A percentile compares a stretch with the other conserved stretches of the same genome.
These are phyloP conservation scores for Rhineura floridana DNA, from an alignment of 2,113 vertebrate species.

Conservation along the genomic window DNA sequence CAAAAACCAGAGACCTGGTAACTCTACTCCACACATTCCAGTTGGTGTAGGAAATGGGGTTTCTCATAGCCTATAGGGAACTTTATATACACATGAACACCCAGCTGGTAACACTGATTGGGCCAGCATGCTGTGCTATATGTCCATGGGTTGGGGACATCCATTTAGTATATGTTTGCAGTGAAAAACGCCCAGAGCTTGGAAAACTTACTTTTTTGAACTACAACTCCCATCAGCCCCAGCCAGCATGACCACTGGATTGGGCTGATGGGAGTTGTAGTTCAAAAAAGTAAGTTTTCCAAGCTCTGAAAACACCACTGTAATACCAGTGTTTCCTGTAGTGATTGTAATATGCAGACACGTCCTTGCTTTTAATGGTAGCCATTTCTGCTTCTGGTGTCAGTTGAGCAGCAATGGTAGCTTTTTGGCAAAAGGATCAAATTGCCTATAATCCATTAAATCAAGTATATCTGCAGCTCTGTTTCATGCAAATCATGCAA, in stretches of 20 bases:
- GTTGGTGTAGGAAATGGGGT: background rate
- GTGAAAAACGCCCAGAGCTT: no score
- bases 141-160: background rate
- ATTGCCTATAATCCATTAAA: background rate
- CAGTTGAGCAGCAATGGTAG: background rate
- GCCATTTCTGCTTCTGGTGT: background rate
- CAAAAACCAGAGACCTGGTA: no score
- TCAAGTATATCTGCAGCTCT: background rate
- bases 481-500: background rate
- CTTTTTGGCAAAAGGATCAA: background rate
- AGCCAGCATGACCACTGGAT: no score
- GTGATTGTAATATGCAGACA: background rate
- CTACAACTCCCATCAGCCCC: no score
- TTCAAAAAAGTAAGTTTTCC: no score
- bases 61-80: background rate
- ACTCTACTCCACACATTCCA: background rate
- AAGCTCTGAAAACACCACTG: no score
- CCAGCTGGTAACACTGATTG: background rate
- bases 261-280: no score
- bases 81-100: no score
- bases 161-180: background rate
- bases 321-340: background rate
- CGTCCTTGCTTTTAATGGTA: background rate
- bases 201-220: no score
- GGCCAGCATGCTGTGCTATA: background rate